These are phyloP conservation scores for Ostrea edulis DNA, from an alignment of 1,140 invertebrate genomes.

Conservation along the genomic window DNA sequence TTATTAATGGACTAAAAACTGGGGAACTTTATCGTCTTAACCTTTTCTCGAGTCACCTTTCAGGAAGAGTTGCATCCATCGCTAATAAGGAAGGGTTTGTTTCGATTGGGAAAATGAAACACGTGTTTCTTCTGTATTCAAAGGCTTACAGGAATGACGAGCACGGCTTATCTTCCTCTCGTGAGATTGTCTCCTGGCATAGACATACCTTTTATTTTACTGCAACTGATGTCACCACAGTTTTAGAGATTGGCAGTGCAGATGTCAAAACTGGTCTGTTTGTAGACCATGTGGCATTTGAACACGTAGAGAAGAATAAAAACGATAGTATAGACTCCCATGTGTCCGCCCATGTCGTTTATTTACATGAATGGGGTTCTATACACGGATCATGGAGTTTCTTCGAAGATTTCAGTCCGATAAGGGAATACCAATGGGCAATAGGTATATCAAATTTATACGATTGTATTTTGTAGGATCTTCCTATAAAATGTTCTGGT, in stretches of 20 bases:
- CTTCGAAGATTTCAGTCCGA: conserved; percentile 57
- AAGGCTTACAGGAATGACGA: conserved; percentile 51
- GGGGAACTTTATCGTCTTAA: conserved; percentile 47
- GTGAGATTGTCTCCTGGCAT: conserved; percentile 59
- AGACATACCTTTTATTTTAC: conserved; percentile 58
- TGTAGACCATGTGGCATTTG: conserved; percentile 54
- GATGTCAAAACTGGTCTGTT: conserved; percentile 46
- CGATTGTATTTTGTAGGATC: not conserved
- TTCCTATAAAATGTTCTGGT: not conserved
- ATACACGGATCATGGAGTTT: conserved; percentile 64
- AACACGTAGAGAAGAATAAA: conserved; percentile 44
- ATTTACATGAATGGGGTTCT: conserved; percentile 63
- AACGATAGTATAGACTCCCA: not conserved
- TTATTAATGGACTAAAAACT: not conserved
- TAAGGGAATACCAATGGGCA: conserved; percentile 65
- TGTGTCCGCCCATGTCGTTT: conserved; percentile 56
- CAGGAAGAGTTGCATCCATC: not conserved
- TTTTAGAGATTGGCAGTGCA: conserved; percentile 47
- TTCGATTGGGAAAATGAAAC: conserved; percentile 42
- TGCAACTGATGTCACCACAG: conserved; percentile 22
- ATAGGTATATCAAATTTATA: conserved; percentile 55
- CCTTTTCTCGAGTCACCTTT: conserved; percentile 45
- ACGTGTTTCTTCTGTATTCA: conserved; percentile 57
- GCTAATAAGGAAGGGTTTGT: conserved; percentile 57
- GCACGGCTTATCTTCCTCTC: not conserved